phyloP scores from a whole-genome alignment of 2,113 vertebrate genomes.

The Oryzias melastigma region DNA sequence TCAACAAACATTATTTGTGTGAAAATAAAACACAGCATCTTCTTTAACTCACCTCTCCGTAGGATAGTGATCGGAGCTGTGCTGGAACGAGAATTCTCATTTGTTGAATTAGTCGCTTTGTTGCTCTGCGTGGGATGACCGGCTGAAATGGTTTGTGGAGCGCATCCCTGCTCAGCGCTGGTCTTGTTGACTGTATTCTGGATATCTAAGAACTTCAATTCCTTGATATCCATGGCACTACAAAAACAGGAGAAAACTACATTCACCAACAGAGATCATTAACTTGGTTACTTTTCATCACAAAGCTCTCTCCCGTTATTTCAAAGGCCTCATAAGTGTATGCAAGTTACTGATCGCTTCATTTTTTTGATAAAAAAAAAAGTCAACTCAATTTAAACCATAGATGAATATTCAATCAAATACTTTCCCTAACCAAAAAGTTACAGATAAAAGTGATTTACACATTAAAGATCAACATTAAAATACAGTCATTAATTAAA shows the following conservation, averaged over 20 bases:
- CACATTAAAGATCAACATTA: too few species aligned
- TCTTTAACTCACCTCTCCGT: constrained; percentile 66
- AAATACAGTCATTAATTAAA: too few species aligned
- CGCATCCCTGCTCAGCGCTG: constrained; percentile 48
- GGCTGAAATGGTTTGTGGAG: constrained; percentile 52
- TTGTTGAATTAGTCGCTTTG: constrained; percentile 23
- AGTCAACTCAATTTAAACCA: not conserved
- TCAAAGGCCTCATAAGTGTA: too few species aligned
- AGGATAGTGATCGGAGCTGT: constrained; percentile 80
- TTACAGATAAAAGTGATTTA: too few species aligned
- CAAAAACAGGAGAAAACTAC: not conserved
- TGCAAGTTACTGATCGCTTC: too few species aligned
- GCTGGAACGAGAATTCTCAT: constrained; percentile 51
- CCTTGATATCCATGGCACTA: constrained; percentile 87
- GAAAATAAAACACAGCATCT: not conserved
- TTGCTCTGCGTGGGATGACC: constrained; percentile 40
- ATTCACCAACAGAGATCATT: not conserved
- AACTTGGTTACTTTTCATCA: too few species aligned
- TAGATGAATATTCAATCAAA: not conserved
- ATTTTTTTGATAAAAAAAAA: not conserved
- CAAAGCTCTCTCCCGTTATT: too few species aligned
- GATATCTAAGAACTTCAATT: constrained; percentile 83
- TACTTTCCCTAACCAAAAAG: too few species aligned
- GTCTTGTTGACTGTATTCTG: constrained; percentile 40
- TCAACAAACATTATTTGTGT: not conserved